phyloP scores from a whole-genome alignment of 2,113 vertebrate genomes.

The Canis aureus region DNA sequence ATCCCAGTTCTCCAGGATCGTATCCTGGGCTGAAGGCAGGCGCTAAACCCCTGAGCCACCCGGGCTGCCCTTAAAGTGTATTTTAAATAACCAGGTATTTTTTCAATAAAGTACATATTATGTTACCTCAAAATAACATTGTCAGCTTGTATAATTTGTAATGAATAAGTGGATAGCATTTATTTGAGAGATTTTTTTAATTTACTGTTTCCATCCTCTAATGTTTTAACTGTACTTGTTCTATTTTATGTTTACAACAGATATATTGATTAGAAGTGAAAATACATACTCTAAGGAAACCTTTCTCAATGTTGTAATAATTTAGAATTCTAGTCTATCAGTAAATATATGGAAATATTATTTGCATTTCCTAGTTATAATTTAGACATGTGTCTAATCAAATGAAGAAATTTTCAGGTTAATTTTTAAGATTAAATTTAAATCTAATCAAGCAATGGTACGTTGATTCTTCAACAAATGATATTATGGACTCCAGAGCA shows the following conservation, averaged over 20 bases:
- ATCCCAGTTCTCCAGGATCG: too few relatives aligned
- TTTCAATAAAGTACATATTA: background rate
- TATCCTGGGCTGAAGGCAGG: too few relatives aligned
- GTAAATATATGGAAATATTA: background rate
- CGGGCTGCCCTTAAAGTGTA: background rate
- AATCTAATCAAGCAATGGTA: slow-evolving; percentile 34
- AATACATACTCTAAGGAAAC: background rate
- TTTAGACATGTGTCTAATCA: background rate
- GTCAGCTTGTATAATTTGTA: background rate
- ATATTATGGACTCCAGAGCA: slow-evolving; percentile 51
- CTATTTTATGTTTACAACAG: background rate
- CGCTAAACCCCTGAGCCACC: too few relatives aligned
- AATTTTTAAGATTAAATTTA: slow-evolving; percentile 58
- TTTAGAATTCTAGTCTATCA: background rate
- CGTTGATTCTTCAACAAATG: slow-evolving; percentile 72
- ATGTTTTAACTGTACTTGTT: background rate
- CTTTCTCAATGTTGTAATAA: background rate
- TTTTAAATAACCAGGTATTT: background rate
- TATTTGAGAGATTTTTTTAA: slow-evolving; percentile 20
- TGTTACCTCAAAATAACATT: background rate
- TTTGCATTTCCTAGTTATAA: slow-evolving; percentile 48
- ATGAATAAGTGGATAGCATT: background rate
- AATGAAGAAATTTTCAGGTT: background rate
- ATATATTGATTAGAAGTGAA: slow-evolving; percentile 12
- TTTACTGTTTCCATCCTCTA: background rate